Evolutionary conservation across 23 tunicate genomes (phyloP).

Genomic region (Styela plicata): DNA sequence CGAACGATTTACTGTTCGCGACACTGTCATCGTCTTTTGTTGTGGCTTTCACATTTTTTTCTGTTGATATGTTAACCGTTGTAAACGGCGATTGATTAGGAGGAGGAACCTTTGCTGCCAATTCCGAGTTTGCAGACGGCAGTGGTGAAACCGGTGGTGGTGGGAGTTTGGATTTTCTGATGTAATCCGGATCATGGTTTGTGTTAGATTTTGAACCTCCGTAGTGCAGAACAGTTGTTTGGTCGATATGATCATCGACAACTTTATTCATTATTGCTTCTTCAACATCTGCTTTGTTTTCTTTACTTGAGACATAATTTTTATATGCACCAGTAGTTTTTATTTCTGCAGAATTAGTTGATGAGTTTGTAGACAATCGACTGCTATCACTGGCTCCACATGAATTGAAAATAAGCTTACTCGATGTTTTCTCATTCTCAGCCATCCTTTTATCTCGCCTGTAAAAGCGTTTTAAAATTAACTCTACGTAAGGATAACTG

Average conservation of each 20-base stretch:
- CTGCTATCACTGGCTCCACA: constrained; percentile 26
- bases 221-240: constrained; percentile 22
- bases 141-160: constrained; percentile 2
- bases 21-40: background rate
- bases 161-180: background rate
- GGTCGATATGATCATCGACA: constrained; percentile 20
- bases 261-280: background rate
- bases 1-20: constrained; percentile 32
- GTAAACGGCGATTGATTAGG: constrained; percentile 59
- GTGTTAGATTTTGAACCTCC: constrained; percentile 8
- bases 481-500: no score
- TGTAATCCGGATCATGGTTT: background rate
- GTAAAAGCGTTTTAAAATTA: no score
- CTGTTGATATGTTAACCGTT: background rate
- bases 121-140: constrained; percentile 24
- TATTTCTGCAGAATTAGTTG: background rate
- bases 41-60: background rate
- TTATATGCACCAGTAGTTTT: background rate
- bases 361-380: constrained; percentile 13
- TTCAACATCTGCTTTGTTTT: background rate
- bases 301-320: background rate
- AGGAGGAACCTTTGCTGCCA: constrained; percentile 9
- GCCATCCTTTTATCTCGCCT: constrained; percentile 12
- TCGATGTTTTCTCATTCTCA: background rate
- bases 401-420: background rate